Evolutionary conservation across 2,113 vertebrate genomes (phyloP).

Genomic region (Gopherus flavomarginatus): DNA sequence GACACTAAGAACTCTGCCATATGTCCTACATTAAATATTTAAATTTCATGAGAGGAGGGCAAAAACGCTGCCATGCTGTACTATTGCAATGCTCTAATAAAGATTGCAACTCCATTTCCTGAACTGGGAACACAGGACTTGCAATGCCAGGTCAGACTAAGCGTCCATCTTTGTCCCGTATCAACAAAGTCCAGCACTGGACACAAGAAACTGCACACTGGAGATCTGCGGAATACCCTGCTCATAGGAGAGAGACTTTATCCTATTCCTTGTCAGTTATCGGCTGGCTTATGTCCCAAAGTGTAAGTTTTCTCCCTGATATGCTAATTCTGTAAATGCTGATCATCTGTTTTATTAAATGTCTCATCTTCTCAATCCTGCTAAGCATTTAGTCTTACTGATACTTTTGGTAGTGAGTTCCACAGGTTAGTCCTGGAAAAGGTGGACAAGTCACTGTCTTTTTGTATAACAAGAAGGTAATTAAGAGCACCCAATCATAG

Average conservation of each 20-base stretch:
- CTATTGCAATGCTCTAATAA: background rate
- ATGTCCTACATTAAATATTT: background rate
- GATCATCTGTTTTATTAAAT: background rate
- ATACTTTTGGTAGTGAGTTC: background rate
- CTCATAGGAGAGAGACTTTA: background rate
- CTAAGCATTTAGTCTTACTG: background rate
- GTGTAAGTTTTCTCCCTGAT: background rate
- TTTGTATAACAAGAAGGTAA: background rate
- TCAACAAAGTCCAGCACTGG: background rate
- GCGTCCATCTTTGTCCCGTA: background rate
- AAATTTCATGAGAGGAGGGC: background rate
- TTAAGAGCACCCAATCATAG: background rate
- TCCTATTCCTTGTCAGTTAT: background rate
- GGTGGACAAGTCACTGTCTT: background rate
- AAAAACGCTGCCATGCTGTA: background rate
- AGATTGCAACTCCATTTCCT: background rate
- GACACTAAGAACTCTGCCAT: background rate
- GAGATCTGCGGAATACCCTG: background rate
- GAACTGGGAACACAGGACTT: background rate
- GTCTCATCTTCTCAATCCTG: background rate
- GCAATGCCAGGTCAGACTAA: background rate
- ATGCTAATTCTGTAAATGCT: background rate
- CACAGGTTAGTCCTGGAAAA: background rate
- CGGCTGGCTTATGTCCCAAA: background rate
- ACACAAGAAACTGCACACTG: background rate